These are phyloP conservation scores for Mastacembelus armatus DNA, from an alignment of 2,797 vertebrate genomes.

Conservation along the genomic window DNA sequence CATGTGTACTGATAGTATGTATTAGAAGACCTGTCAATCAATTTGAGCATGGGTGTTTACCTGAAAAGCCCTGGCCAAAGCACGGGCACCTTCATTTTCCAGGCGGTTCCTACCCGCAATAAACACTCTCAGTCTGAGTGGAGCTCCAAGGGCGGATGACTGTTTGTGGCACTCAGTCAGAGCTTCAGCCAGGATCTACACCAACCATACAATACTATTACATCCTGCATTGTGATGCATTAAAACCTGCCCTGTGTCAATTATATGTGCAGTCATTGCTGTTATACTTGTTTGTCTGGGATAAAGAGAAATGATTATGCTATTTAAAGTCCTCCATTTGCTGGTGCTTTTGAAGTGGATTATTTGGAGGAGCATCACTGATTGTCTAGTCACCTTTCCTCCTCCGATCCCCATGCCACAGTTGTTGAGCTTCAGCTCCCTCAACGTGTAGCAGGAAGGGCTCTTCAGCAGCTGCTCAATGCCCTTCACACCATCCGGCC, in stretches of 20 bases:
- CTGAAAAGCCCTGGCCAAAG: slow-evolving; percentile 93
- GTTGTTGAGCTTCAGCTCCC: slow-evolving; percentile 94
- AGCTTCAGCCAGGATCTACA: slow-evolving; percentile 92
- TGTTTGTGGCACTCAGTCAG: slow-evolving; percentile 89
- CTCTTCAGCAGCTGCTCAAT: slow-evolving; percentile 93
- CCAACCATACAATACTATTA: slow-evolving; percentile 22
- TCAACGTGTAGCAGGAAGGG: slow-evolving; percentile 88
- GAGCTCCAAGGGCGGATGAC: slow-evolving; percentile 85
- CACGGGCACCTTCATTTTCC: slow-evolving; percentile 94
- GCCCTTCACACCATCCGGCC: slow-evolving; percentile 93
- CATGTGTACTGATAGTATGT: no score
- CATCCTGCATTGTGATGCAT: not conserved
- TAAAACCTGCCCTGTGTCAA: no score
- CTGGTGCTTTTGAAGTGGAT: no score
- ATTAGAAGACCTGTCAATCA: not conserved
- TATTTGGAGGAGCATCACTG: rapidly evolving
- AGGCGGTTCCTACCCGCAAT: slow-evolving; percentile 96
- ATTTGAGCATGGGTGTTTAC: slow-evolving; percentile 67
- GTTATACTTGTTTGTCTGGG: not conserved
- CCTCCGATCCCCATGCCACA: slow-evolving; percentile 97
- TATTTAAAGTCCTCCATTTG: not conserved
- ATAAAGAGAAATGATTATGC: not conserved
- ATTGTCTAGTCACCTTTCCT: slow-evolving; percentile 86
- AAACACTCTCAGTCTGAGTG: slow-evolving; percentile 91
- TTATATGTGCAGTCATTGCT: no score